Conservation (phyloP, 1,140 invertebrate genomes). For the Calephelis virginiensis region DNA sequence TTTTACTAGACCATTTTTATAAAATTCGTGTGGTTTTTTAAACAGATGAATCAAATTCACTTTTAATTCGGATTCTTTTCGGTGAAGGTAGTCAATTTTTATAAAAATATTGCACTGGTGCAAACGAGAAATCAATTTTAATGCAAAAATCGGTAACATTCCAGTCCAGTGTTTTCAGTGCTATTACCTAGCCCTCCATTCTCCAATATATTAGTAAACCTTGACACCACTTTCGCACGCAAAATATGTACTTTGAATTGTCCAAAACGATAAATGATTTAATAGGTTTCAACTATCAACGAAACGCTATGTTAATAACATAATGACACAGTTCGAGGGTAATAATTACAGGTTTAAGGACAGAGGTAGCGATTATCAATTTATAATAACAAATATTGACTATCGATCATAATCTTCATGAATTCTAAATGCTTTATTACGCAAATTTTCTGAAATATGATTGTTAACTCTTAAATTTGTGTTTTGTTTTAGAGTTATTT, state of each 20-base stretch:
- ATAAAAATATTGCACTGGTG: no score
- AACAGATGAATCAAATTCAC: no score
- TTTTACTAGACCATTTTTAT: no score
- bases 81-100: no score
- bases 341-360: constrained; percentile 11
- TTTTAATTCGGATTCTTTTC: no score
- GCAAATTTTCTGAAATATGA: no score
- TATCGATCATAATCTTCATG: not conserved
- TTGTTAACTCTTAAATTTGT: no score
- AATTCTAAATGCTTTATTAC: no score
- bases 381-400: constrained; percentile 2
- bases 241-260: constrained; percentile 8
- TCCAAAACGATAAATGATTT: constrained; percentile 19
- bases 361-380: constrained; percentile 8
- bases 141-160: not conserved
- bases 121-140: not conserved
- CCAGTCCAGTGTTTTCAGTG: not conserved
- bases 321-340: constrained; percentile 15
- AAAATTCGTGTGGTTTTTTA: no score
- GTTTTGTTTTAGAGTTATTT: no score
- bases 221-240: constrained; percentile 7
- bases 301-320: constrained; percentile 16
- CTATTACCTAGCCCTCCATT: constrained; percentile 7
- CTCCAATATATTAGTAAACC: not conserved
- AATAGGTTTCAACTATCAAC: constrained; percentile 12